A percentile compares a stretch with the other conserved stretches of the same genome.
Evolutionary conservation across 2,888 invertebrate genomes (phyloP).

Genomic region (Andrena praecox): DNA sequence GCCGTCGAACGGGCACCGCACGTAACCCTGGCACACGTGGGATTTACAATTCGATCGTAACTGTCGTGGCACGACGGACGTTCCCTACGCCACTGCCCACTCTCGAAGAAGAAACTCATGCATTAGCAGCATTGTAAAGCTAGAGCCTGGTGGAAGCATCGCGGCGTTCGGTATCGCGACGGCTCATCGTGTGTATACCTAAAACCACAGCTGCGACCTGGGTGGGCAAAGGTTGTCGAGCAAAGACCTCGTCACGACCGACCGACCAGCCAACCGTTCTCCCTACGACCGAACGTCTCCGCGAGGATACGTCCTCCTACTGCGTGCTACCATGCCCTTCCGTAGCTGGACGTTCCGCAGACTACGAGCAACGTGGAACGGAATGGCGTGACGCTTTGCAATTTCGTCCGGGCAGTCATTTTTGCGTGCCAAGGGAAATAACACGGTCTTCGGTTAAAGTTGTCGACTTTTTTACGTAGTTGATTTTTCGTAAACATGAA

Average conservation of each 20-base stretch:
- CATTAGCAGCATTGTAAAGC: slow-evolving; percentile 69
- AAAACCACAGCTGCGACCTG: slow-evolving; percentile 64
- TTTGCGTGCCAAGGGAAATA: too few species aligned
- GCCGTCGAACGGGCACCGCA: slow-evolving; percentile 22
- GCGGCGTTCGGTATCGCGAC: slow-evolving; percentile 65
- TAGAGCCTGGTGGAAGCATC: slow-evolving; percentile 52
- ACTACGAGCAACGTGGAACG: neutral
- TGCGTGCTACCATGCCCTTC: neutral
- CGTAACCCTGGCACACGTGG: slow-evolving; percentile 30
- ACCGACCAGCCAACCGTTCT: slow-evolving; percentile 52
- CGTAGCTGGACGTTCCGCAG: neutral
- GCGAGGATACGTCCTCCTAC: slow-evolving; percentile 20
- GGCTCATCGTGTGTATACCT: slow-evolving; percentile 53
- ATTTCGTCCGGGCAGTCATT: neutral
- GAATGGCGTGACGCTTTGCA: neutral
- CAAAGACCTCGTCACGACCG: slow-evolving; percentile 63
- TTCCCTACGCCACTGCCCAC: slow-evolving; percentile 59
- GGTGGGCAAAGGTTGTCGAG: slow-evolving; percentile 69
- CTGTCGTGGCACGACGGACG: slow-evolving; percentile 29
- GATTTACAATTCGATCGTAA: slow-evolving; percentile 63
- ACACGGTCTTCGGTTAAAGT: too few species aligned
- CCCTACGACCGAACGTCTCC: slow-evolving; percentile 44
- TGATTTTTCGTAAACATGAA: too few species aligned
- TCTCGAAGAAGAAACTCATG: slow-evolving; percentile 52
- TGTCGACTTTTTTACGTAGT: too few species aligned